Evolutionary conservation across 1,140 invertebrate species (phyloP).

Genomic region (Cotesia chilonis): DNA sequence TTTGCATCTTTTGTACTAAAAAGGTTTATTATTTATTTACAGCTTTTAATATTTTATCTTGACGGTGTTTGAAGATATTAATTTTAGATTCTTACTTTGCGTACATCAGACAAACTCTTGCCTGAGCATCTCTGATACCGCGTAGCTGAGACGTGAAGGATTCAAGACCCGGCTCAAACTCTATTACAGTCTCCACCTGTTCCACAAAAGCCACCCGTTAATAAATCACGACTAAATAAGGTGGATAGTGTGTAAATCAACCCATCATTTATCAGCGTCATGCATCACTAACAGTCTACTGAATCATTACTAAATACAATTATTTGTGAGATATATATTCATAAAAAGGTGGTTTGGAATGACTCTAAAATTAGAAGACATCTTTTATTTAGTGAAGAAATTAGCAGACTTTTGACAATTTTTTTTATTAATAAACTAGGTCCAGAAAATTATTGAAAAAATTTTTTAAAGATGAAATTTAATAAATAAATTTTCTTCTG

Average conservation of each 20-base stretch:
- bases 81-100: slow-evolving; percentile 75
- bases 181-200: slow-evolving; percentile 87
- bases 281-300: slow-evolving; percentile 15
- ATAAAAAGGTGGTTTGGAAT: neutral
- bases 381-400: too few relatives aligned
- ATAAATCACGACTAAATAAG: neutral
- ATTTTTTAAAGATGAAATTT: too few relatives aligned
- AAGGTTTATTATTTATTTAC: slow-evolving; percentile 21
- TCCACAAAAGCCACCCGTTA: slow-evolving; percentile 18
- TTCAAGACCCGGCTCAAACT: slow-evolving; percentile 86
- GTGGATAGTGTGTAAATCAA: too few relatives aligned
- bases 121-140: slow-evolving; percentile 84
- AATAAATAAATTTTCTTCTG: too few relatives aligned
- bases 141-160: slow-evolving; percentile 81
- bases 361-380: too few relatives aligned
- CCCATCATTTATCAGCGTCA: slow-evolving; percentile 1
- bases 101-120: slow-evolving; percentile 92
- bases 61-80: neutral
- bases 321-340: neutral
- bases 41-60: neutral
- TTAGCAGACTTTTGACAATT: too few relatives aligned
- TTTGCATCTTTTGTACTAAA: slow-evolving; percentile 87
- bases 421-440: too few relatives aligned
- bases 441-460: too few relatives aligned
- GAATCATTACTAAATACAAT: neutral